Evolutionary conservation across 1,140 invertebrate genomes (phyloP).

Genomic region (Drosophila ananassae): DNA sequence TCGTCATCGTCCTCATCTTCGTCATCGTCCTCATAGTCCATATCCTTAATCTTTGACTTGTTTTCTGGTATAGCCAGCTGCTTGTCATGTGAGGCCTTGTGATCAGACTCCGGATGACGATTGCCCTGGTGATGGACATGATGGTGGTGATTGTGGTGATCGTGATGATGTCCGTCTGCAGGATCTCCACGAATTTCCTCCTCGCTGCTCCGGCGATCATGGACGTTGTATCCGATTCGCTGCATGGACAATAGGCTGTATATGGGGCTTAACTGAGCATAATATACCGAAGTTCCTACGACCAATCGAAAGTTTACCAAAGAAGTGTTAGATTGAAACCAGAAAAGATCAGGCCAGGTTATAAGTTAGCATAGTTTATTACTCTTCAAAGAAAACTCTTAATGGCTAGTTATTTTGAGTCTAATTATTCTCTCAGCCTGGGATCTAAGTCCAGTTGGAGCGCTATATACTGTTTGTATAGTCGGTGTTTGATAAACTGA

Average conservation of each 20-base stretch:
- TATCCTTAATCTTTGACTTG: neutral
- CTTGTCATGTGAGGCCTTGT: slow-evolving; percentile 47
- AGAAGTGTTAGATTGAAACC: slow-evolving; percentile 33
- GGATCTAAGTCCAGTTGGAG: slow-evolving; percentile 80
- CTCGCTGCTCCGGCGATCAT: slow-evolving; percentile 37
- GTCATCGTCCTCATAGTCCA: slow-evolving; percentile 10
- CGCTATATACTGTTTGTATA: slow-evolving; percentile 91
- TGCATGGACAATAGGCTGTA: slow-evolving; percentile 36
- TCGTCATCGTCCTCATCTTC: slow-evolving; percentile 17
- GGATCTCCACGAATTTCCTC: slow-evolving; percentile 3
- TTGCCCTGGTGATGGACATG: slow-evolving; percentile 30
- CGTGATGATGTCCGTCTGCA: slow-evolving; percentile 18
- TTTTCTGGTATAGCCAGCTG: slow-evolving; percentile 53
- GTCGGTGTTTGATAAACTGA: slow-evolving; percentile 93
- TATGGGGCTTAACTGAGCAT: slow-evolving; percentile 23
- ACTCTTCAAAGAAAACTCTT: slow-evolving; percentile 36
- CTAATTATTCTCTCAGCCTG: slow-evolving; percentile 47
- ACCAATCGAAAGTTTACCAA: slow-evolving; percentile 25
- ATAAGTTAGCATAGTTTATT: slow-evolving; percentile 53
- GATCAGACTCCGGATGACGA: slow-evolving; percentile 27
- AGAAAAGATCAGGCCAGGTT: slow-evolving; percentile 38
- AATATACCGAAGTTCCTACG: slow-evolving; percentile 26
- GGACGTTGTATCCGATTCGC: slow-evolving; percentile 51
- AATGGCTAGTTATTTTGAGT: slow-evolving; percentile 15
- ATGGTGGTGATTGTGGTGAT: slow-evolving; percentile 48